Conservation (phyloP, 2,888 invertebrate genomes). For the Therioaphis trifolii region DNA sequence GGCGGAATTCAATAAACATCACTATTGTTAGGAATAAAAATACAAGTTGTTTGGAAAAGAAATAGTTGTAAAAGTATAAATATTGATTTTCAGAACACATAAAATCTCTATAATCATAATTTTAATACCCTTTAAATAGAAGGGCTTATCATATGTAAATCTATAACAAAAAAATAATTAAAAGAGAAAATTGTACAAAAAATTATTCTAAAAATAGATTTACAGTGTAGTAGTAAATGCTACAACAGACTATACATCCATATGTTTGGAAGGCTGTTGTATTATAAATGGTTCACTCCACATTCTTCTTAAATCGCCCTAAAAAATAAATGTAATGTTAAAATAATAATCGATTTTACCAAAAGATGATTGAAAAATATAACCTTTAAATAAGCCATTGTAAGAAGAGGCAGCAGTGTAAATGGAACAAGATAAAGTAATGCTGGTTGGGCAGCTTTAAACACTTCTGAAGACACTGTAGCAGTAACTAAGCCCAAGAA, state of each 20-base stretch:
- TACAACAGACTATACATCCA: slow-evolving; percentile 73
- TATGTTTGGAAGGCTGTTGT: slow-evolving; percentile 82
- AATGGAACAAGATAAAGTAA: slow-evolving; percentile 97
- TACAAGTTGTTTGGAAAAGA: not conserved
- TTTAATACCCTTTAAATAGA: not conserved
- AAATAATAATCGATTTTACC: not conserved
- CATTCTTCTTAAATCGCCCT: slow-evolving; percentile 97
- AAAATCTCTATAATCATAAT: not conserved
- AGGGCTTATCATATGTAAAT: not conserved
- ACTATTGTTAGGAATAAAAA: not conserved
- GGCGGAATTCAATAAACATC: not conserved
- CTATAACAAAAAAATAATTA: slow-evolving; percentile 43
- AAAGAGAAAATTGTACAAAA: slow-evolving; percentile 53
- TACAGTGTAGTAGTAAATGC: slow-evolving; percentile 34
- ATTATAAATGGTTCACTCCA: slow-evolving; percentile 97
- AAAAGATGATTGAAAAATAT: not conserved
- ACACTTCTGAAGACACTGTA: slow-evolving; percentile 96
- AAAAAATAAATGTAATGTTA: slow-evolving; percentile 66
- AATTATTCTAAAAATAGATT: slow-evolving; percentile 54
- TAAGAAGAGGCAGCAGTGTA: slow-evolving; percentile 92
- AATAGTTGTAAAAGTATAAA: not conserved
- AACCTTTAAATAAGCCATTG: slow-evolving; percentile 98
- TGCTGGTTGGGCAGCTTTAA: slow-evolving; percentile 98
- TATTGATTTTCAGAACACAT: slow-evolving; percentile 14
- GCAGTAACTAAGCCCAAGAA: slow-evolving; percentile 96